Evolutionary conservation across 1,140 invertebrate species (phyloP).

Genomic region (Thereuonema tuberculata): DNA sequence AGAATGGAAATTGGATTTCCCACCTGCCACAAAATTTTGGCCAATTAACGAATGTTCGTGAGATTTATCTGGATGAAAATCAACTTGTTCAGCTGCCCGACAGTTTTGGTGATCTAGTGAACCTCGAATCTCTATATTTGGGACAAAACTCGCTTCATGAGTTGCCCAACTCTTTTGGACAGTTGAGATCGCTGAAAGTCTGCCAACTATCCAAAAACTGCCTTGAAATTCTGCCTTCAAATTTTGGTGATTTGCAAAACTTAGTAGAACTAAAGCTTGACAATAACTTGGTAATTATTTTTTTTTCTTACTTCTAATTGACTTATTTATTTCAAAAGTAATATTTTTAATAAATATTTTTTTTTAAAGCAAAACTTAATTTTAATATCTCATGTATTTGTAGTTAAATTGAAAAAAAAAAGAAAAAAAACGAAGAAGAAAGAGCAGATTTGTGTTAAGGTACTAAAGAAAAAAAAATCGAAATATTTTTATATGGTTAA

Average conservation of each 20-base stretch:
- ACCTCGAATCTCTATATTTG: slow-evolving; percentile 24
- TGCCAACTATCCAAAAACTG: slow-evolving; percentile 26
- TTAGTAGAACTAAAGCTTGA: slow-evolving; percentile 25
- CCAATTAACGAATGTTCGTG: slow-evolving; percentile 18
- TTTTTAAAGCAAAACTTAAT: neutral
- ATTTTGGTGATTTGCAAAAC: slow-evolving; percentile 22
- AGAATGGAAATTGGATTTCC: slow-evolving; percentile 27
- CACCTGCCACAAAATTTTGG: slow-evolving; percentile 23
- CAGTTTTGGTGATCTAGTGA: slow-evolving; percentile 23
- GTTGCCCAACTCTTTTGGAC: slow-evolving; percentile 25
- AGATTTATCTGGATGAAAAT: slow-evolving; percentile 26
- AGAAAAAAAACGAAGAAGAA: neutral
- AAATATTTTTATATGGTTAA: too few relatives aligned
- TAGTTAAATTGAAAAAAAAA: neutral
- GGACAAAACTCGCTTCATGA: slow-evolving; percentile 26
- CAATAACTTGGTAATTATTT: slow-evolving; percentile 23
- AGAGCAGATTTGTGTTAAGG: neutral
- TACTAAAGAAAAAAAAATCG: neutral
- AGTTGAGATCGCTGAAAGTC: slow-evolving; percentile 20
- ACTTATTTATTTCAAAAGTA: slow-evolving; percentile 1
- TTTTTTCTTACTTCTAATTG: too few relatives aligned
- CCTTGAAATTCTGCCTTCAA: slow-evolving; percentile 22
- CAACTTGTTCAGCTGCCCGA: slow-evolving; percentile 23
- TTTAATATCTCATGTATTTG: neutral
- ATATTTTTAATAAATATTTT: neutral